Evolutionary conservation across 2,797 vertebrate species (phyloP).

Genomic region (Tokudaia muenninki): DNA sequence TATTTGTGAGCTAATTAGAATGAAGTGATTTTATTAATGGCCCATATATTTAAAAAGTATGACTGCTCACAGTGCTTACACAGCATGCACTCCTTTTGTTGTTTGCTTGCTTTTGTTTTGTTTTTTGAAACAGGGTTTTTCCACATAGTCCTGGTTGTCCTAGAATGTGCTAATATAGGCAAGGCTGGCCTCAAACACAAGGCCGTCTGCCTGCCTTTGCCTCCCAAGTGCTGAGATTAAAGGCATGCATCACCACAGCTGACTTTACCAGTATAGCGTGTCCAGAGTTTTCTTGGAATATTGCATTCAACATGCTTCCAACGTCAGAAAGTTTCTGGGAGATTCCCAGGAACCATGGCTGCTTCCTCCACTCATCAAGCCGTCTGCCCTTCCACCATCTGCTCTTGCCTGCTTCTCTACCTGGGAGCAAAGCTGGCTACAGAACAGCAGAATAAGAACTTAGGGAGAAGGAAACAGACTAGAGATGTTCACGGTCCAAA

Average conservation of each 20-base stretch:
- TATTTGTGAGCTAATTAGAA: neutral
- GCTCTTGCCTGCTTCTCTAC: conserved; percentile 1
- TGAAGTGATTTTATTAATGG: neutral
- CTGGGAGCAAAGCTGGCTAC: neutral
- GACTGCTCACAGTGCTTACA: conserved; percentile 49
- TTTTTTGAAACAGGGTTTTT: neutral
- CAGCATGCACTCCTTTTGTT: conserved; percentile 50
- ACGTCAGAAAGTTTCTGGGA: conserved; percentile 41
- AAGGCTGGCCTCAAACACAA: neutral
- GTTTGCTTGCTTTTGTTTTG: neutral
- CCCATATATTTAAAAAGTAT: neutral
- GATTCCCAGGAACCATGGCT: conserved; percentile 39
- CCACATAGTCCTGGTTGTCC: neutral
- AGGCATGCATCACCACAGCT: neutral
- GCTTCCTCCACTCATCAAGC: conserved; percentile 26
- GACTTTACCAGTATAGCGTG: conserved; percentile 14
- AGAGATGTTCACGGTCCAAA: conserved; percentile 37
- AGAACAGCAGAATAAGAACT: conserved; percentile 28
- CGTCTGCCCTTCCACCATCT: neutral
- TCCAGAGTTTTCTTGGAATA: conserved; percentile 58
- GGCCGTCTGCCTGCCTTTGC: neutral
- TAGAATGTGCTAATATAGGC: neutral
- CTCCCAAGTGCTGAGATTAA: neutral
- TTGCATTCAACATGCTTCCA: conserved; percentile 60
- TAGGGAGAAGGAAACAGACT: neutral